phyloP scores from a whole-genome alignment of 2,113 vertebrate species.

The Elachura formosa region DNA sequence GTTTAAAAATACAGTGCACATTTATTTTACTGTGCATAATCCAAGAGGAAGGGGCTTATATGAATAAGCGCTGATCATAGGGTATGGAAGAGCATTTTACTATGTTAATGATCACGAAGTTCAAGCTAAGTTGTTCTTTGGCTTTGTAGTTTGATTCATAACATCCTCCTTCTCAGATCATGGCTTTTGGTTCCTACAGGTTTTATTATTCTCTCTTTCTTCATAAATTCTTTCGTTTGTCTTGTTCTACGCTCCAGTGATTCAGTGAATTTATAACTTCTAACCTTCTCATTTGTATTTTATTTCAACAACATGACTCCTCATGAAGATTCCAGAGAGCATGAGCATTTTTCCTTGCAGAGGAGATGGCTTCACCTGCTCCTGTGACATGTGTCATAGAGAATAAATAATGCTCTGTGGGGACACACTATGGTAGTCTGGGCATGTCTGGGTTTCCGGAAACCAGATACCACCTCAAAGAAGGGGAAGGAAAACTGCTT shows the following conservation, averaged over 20 bases:
- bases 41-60: neutral
- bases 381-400: neutral
- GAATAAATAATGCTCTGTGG: neutral
- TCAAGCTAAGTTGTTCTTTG: neutral
- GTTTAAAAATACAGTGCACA: neutral
- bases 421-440: neutral
- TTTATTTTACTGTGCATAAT: neutral
- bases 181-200: neutral
- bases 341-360: neutral
- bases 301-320: neutral
- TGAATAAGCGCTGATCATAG: neutral
- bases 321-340: neutral
- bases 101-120: neutral
- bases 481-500: neutral
- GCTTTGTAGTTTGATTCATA: neutral
- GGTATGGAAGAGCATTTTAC: neutral
- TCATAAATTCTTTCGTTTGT: neutral
- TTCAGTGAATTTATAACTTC: neutral
- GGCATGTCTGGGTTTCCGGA: neutral
- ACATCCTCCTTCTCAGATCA: neutral
- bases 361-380: neutral
- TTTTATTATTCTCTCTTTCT: neutral
- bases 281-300: neutral
- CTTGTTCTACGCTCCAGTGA: neutral
- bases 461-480: neutral